Base-by-base conservation (phyloP, 1,140 invertebrate genomes). In the Diabrotica virgifera region DNA sequence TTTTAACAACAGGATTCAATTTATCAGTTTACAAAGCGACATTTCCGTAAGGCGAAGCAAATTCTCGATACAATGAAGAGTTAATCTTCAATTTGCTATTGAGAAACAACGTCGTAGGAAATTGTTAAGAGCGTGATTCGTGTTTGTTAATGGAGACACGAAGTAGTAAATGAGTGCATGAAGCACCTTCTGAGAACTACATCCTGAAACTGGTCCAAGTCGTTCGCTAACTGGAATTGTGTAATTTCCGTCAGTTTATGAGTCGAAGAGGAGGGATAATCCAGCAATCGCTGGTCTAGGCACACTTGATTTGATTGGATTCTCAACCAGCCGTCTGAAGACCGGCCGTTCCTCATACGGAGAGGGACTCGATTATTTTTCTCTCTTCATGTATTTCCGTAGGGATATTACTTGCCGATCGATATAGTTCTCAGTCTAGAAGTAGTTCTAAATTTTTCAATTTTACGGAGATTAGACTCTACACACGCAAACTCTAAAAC, bases 281-380 rank as follows among this genome's bases (percentile, higher is more conserved):
- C 60, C 46, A 62, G 51, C 52, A 40, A 52, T 36, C 36, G 60
- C 52, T 62, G 50, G 67, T 54, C 64, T 61, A 61, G 64, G 62
- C 60, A 63, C 67, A 68, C 67, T 69, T 69, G 64, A 66, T 69
- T 69, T 69, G 67, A 69, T 69, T 69, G 67, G 67, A 69, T 69
- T 64, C 67, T 38, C 64, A 60, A 66, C 66, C 64, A 69, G 60
- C 64, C 64, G 64, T 60, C 67, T 66, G 67, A 69, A 66, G 63
- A 63, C 64, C 65, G 60, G 61, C 63, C 52, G 67, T 68, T 65
- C 10, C 50, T 66, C 67, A 69, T 66, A 66, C n/a, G 40, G 67
- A 63, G 58, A 66, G 60, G 52, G 37, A 52, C 36, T n/a, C 52
- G 50, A 66, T 66, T 69, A 66, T 69, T 69, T 69, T 57, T 56